These are phyloP conservation scores for Philypnodon macrostomus DNA, from an alignment of 2,797 vertebrate species.

Conservation along the genomic window DNA sequence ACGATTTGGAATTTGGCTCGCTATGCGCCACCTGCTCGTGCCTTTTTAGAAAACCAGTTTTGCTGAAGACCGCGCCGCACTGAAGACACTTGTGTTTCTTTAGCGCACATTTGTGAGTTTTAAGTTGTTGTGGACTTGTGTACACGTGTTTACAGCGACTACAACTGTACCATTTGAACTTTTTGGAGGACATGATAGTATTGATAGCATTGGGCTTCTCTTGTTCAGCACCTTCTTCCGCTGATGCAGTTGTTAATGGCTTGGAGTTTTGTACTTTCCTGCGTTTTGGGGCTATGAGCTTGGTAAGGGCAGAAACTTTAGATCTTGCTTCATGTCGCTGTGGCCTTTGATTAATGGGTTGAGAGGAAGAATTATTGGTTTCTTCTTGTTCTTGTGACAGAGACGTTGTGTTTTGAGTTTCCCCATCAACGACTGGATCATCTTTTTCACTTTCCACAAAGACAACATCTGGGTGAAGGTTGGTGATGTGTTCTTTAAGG, in stretches of 20 bases:
- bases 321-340: conserved; percentile 53
- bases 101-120: conserved; percentile 60
- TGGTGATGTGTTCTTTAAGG: conserved; percentile 62
- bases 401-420: conserved; percentile 33
- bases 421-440: conserved; percentile 1
- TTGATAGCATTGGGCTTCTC: conserved; percentile 11
- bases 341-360: conserved; percentile 41
- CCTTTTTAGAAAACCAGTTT: conserved; percentile 63
- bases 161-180: conserved; percentile 62
- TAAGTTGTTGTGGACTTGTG: conserved; percentile 55
- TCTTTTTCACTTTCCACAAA: conserved; percentile 6
- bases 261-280: conserved; percentile 20
- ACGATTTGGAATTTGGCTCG: conserved; percentile 26
- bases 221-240: conserved; percentile 18
- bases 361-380: background rate
- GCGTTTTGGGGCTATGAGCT: conserved; percentile 64
- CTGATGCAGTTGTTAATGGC: background rate
- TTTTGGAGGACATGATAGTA: conserved; percentile 14
- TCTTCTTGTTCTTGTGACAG: background rate
- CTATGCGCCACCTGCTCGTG: conserved; percentile 68
- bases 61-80: conserved; percentile 70
- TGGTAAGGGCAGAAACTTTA: conserved; percentile 59
- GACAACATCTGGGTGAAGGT: conserved; percentile 40
- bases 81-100: conserved; percentile 59
- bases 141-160: conserved; percentile 66